Base-by-base conservation (phyloP, 2,888 invertebrate species). In the Yponomeuta sedellus region DNA sequence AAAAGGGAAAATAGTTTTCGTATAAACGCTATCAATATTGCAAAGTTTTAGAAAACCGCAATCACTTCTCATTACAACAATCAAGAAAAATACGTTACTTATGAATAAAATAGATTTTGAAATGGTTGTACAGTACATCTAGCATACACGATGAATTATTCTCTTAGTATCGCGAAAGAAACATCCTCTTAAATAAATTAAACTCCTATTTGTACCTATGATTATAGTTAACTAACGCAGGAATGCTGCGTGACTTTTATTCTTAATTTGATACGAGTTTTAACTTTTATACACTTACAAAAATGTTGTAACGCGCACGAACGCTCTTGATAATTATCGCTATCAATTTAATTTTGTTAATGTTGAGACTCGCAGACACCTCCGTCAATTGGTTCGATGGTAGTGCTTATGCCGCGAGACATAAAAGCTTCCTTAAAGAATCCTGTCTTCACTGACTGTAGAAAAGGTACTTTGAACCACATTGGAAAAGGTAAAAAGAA, bases 51-150 rank as follows among this genome's bases (percentile, higher is more conserved):
- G 57, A 64, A 64, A 58, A 71, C 68, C n/a, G n/a, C n/a, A n/a
- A n/a, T n/a, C 34, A 6, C 16, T 75, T 70, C 70, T 74, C 68
- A 77, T 77, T 82, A 88, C 82, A 86, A 86, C 83, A 83, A 84
- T 81, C 75, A 82, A 77, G 81, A 80, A 86, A 85, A 77, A 81
- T 82, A 79, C 74, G 74, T 74, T 16, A 80, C 76, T 79, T 81
- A 82, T 71, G 64, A 70, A 71, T 80, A 64, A 56, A 79, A 81
- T 70, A 74, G 69, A 72, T 81, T 80, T 83, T 76, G 78, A 82
- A 83, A 81, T 81, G 74, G 79, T 86, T 90, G 89, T 89, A 90
- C 89, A 89, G n/a, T 83, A 85, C 80, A 82, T 84, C 86, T 90
- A 89, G 86, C 83, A 81, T 86, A 88, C 82, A 86, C 83, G 67